Evolutionary conservation across 2,113 vertebrate genomes (phyloP), one percentile per base, ranked within the genome.

Genomic region (Tachuris rubrigastra): DNA sequence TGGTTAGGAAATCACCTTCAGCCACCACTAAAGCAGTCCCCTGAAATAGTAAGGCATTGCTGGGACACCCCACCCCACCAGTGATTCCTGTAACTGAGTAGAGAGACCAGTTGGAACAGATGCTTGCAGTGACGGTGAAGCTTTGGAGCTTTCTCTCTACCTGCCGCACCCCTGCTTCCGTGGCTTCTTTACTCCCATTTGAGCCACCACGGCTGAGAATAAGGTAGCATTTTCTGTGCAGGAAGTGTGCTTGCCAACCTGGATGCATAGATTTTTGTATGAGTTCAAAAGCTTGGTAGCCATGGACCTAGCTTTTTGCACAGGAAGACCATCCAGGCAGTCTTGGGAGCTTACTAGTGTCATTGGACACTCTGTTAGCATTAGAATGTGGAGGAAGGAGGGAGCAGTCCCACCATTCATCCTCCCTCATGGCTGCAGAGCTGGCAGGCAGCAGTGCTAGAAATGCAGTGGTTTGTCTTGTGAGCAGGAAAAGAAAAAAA

Each of bases 91-190:
- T 92, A 80, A 58, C 41, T 50, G 68, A 33, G 21, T 19, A 62
- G 73, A 86, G 91, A 89, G 55, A 66, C 86, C 83, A 63, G 63
- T 81, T 93, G 71, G 60, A 85, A 62, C 75, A 90, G 73, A 42
- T 81, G 41, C 30, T 58, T 58, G 25, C 46, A 74, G 63, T n/a
- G 20, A 39, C 44, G 31, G 44, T 37, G 23, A 67, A 84, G 75
- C 88, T 87, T 56, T 69, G 49, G 68, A 55, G 68, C 68, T 86
- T 81, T 95, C 80, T 73, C 52, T 73, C 55, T 7, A 3, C 22
- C 30, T 62, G 31, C 75, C 6, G 5, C 24, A 44, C 30, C 23
- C 33, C 31, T 73, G 60, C 77, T 83, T 30, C 47, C 4, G 3
- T 24, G 24, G 21, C n/a, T 47, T 35, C 14, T 56, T 85, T 62